Conservation (phyloP, 1,140 invertebrate species). For the Bombus consobrinus region DNA sequence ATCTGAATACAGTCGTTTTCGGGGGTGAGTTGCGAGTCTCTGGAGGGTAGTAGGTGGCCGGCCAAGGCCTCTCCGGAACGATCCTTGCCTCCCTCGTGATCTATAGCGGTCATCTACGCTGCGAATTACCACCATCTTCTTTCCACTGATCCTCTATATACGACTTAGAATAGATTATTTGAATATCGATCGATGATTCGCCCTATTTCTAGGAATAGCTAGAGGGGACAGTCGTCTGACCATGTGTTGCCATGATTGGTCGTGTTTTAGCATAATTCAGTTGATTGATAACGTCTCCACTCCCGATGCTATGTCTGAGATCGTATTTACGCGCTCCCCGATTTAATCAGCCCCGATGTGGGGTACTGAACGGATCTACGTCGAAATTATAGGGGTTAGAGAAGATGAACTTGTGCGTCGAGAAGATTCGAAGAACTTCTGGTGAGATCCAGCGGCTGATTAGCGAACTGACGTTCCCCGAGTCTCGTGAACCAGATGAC, state of each 20-base stretch:
- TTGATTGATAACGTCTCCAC: conserved; percentile 51
- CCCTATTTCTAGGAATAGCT: conserved; percentile 31
- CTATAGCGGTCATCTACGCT: conserved; percentile 77
- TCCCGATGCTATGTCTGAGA: background rate
- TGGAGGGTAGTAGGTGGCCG: conserved; percentile 76
- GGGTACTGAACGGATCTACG: background rate
- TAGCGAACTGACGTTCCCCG: background rate
- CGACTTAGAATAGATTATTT: conserved; percentile 74
- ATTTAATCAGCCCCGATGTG: conserved; percentile 57
- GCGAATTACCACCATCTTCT: conserved; percentile 71
- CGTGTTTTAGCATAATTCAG: conserved; percentile 64
- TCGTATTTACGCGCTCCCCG: background rate
- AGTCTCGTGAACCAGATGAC: background rate
- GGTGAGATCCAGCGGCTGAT: background rate
- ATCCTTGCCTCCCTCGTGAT: conserved; percentile 64
- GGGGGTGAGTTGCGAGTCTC: conserved; percentile 79
- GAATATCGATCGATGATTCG: conserved; percentile 69
- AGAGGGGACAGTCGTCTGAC: background rate
- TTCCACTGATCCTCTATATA: background rate
- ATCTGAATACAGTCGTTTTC: conserved; percentile 80
- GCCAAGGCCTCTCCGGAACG: conserved; percentile 63
- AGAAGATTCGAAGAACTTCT: background rate
- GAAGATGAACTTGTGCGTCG: background rate
- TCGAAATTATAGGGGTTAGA: conserved; percentile 33
- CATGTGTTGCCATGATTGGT: conserved; percentile 51